phyloP scores from a whole-genome alignment of 2,113 vertebrate genomes.

The Psittacus erithacus region DNA sequence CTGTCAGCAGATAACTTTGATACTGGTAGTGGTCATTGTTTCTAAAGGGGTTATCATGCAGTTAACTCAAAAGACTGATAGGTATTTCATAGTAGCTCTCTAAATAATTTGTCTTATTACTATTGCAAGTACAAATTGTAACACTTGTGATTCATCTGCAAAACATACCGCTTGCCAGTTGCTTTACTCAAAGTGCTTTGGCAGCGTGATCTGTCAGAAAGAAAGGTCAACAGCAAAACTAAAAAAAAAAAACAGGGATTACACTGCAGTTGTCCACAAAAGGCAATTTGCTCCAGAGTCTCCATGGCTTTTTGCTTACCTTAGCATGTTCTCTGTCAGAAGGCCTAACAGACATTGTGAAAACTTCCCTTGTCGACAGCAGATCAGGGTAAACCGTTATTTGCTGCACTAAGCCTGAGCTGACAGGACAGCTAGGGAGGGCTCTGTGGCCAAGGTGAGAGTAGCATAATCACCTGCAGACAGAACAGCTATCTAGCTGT shows the following conservation, averaged over 20 bases:
- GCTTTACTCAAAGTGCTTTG: constrained; percentile 45
- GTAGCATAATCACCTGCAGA: neutral
- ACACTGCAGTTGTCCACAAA: constrained; percentile 1
- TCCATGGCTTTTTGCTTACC: neutral
- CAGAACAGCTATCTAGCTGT: neutral
- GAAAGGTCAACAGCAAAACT: constrained; percentile 36
- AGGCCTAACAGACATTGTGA: neutral
- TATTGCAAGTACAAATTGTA: constrained; percentile 7
- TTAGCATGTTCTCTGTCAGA: neutral
- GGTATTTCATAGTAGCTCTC: constrained; percentile 44
- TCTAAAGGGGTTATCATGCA: constrained; percentile 25
- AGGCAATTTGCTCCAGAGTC: neutral
- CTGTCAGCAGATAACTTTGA: constrained; percentile 37
- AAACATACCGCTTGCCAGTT: constrained; percentile 4
- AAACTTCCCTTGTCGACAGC: neutral
- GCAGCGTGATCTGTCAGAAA: neutral
- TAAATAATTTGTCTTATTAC: constrained; percentile 38
- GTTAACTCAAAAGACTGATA: constrained; percentile 22
- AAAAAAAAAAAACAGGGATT: neutral
- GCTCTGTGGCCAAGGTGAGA: neutral
- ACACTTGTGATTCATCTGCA: constrained; percentile 40
- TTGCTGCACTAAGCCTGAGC: neutral
- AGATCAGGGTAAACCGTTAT: neutral
- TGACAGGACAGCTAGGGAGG: neutral
- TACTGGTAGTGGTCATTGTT: neutral